Evolutionary conservation across 2,888 invertebrate genomes (phyloP).

Genomic region (Cerastoderma edule): DNA sequence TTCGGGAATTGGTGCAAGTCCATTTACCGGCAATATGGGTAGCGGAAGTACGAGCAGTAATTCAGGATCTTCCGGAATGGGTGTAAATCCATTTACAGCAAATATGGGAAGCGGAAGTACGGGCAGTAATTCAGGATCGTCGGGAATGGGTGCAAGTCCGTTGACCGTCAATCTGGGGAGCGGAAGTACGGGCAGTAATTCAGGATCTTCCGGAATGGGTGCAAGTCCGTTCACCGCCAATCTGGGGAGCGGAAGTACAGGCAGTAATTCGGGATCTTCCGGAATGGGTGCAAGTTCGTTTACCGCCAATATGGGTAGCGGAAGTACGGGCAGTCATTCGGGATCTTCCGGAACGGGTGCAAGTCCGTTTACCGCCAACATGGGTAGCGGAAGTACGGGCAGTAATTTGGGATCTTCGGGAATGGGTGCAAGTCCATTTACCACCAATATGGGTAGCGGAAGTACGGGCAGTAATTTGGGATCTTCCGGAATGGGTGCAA

Average conservation of each 20-base stretch:
- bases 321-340: neutral
- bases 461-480: neutral
- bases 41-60: conserved; percentile 1
- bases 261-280: neutral
- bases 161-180: neutral
- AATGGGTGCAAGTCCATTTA: conserved; percentile 29
- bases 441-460: neutral
- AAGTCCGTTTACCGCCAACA: conserved; percentile 16
- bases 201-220: conserved; percentile 15
- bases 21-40: conserved; percentile 7
- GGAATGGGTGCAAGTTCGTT: conserved; percentile 32
- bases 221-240: conserved; percentile 21
- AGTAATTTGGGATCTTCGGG: conserved; percentile 8
- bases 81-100: conserved; percentile 27
- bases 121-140: neutral
- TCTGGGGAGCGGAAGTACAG: neutral
- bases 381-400: neutral
- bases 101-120: neutral
- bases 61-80: conserved; percentile 15
- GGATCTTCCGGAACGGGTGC: conserved; percentile 17
- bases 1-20: conserved; percentile 24
- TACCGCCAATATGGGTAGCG: neutral
- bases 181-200: neutral
- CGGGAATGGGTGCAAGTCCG: conserved; percentile 28
- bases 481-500: conserved; percentile 17